Evolutionary conservation across 2,113 vertebrate genomes (phyloP), one percentile per base, ranked within the genome.

Genomic region (Miniopterus natalensis): DNA sequence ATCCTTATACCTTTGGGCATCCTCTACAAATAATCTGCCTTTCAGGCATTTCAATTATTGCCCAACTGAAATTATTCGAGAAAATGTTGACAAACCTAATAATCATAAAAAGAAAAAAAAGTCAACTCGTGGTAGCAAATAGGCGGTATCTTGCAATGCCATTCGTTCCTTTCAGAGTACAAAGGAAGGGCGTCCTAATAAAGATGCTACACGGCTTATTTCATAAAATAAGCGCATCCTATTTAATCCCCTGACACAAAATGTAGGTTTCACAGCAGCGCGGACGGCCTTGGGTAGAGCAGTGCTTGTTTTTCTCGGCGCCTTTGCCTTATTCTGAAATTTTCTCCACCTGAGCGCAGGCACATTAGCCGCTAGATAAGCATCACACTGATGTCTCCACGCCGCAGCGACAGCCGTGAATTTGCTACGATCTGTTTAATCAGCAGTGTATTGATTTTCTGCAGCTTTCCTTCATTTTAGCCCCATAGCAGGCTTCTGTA

Each of bases 391-490:
- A 98, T 99, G 98, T 98, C 98, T 98, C 98, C 98, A 99, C 98
- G 98, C 98, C 98, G 98, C 95, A 98, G 98, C 98, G 98, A 98
- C 98, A 99, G 98, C 98, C 98, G 98, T 99, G 99, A 99, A 99
- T 99, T 99, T 99, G 98, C 99, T 99, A 98, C 99, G 98, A 99
- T 99, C 99, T 99, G 99, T 99, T 99, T 99, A 99, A 99, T 99
- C 99, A 99, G 98, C 98, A 98, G 98, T 96, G 97, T 98, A 99
- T 99, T 99, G 99, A 99, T 99, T 99, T 99, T 99, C 98, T 97
- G 98, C 98, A 98, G 98, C 98, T 99, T 99, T 98, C 98, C 98
- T 98, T 98, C 98, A 99, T 99, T 99, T 99, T 99, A 98, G 98
- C 98, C 98, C 98, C 98, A 98, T 98, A 98, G 98, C 98, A 98